Conservation (phyloP, 2,888 invertebrate species). For the Cacoxenus indagator region DNA sequence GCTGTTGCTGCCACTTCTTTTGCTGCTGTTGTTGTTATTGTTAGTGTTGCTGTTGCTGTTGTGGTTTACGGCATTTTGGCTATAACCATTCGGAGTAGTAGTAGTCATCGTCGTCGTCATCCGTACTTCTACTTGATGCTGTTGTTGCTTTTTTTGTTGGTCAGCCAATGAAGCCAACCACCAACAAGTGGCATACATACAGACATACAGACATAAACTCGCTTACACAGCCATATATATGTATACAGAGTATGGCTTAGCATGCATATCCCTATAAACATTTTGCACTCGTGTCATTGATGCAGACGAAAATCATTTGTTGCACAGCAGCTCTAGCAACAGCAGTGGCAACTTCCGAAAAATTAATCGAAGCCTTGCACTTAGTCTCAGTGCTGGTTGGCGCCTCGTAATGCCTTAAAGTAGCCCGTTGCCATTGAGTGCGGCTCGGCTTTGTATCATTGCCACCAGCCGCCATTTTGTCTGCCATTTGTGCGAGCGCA, state of each 20-base stretch:
- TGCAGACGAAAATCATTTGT: slow-evolving; percentile 9
- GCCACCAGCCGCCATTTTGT: not conserved
- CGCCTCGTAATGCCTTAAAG: not conserved
- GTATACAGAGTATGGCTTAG: not conserved
- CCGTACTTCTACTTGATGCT: not conserved
- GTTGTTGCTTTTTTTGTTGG: slow-evolving; percentile 12
- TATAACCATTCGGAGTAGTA: not conserved
- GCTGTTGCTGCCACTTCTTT: not conserved
- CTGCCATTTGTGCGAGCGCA: not conserved
- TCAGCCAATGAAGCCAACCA: slow-evolving; percentile 20
- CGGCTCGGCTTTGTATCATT: no score
- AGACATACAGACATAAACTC: not conserved
- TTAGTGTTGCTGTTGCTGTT: slow-evolving; percentile 1
- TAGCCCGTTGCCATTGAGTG: not conserved
- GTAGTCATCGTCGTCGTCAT: not conserved
- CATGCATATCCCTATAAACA: not conserved
- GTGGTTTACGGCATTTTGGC: slow-evolving; percentile 20
- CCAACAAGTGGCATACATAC: slow-evolving; percentile 16
- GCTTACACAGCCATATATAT: not conserved
- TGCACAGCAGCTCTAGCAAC: not conserved
- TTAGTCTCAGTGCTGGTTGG: not conserved
- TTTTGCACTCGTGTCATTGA: not conserved
- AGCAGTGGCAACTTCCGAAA: not conserved
- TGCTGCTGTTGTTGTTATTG: not conserved
- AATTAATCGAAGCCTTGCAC: not conserved